Percentiles rank a stretch among this genome's conserved stretches.
Conservation (phyloP, 2,888 invertebrate genomes). For the Drosophila monieri region DNA sequence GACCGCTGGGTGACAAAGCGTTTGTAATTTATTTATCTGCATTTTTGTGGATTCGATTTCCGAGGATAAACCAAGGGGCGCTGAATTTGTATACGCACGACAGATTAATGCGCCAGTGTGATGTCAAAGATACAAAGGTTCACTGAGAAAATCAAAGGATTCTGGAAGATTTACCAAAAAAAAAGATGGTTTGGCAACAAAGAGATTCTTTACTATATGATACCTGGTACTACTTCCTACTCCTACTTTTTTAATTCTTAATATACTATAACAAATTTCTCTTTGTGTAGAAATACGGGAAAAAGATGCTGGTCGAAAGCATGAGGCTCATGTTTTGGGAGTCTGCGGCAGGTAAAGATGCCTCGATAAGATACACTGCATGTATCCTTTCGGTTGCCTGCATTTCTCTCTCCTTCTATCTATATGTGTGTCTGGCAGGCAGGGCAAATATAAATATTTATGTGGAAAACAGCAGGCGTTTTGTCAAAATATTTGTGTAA, state of each 20-base stretch:
- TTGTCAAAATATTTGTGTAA: conserved; percentile 82
- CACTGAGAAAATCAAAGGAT: neutral
- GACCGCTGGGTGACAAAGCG: conserved; percentile 76
- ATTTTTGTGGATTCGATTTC: conserved; percentile 80
- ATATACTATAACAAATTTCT: neutral
- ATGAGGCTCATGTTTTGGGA: conserved; percentile 49
- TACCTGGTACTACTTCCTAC: neutral
- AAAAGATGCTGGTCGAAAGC: conserved; percentile 62
- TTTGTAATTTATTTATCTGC: conserved; percentile 80
- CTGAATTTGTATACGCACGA: conserved; percentile 71
- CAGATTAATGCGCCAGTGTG: conserved; percentile 59
- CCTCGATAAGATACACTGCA: conserved; percentile 57
- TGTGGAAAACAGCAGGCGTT: conserved; percentile 81
- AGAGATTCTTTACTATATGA: neutral
- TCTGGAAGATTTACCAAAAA: neutral
- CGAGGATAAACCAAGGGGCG: conserved; percentile 49
- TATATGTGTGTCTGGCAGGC: conserved; percentile 44
- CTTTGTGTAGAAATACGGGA: conserved; percentile 22
- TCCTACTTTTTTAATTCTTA: neutral
- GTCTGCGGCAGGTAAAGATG: conserved; percentile 69
- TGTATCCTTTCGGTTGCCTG: conserved; percentile 37
- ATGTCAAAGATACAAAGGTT: conserved; percentile 62
- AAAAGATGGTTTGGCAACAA: neutral
- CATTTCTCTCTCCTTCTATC: conserved; percentile 1
- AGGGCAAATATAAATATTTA: conserved; percentile 80